phyloP scores from a whole-genome alignment of 2,888 invertebrate species.

The Lampropteryx suffumata region DNA sequence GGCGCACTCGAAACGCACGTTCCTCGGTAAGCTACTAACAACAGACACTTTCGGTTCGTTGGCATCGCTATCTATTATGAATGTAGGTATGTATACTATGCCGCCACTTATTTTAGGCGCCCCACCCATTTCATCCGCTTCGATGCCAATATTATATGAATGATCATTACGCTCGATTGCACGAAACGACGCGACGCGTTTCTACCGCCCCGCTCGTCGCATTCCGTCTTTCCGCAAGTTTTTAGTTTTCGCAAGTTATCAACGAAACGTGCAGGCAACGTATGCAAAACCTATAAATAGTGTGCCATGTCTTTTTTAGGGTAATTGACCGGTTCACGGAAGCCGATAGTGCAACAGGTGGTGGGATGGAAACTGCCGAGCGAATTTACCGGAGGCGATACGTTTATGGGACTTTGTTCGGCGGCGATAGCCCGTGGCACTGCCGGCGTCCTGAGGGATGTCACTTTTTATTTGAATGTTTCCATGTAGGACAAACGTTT shows the following conservation, averaged over 20 bases:
- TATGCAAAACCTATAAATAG: constrained; percentile 25
- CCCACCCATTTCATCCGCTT: constrained; percentile 11
- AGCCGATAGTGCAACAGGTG: constrained; percentile 42
- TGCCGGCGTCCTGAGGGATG: not conserved
- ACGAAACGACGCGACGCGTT: constrained; percentile 5
- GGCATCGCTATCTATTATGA: constrained; percentile 20
- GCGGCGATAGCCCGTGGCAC: constrained; percentile 3
- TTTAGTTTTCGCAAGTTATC: constrained; percentile 7
- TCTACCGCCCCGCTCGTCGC: constrained; percentile 9
- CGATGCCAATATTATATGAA: constrained; percentile 26
- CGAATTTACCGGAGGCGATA: constrained; percentile 15
- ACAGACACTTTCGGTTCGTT: constrained; percentile 19
- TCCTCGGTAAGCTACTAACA: constrained; percentile 7
- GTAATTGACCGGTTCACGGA: constrained; percentile 36
- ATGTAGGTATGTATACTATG: constrained; percentile 18
- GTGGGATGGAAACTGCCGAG: constrained; percentile 28
- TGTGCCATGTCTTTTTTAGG: constrained; percentile 28
- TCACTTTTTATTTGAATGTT: not conserved
- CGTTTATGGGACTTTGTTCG: constrained; percentile 9
- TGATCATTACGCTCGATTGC: constrained; percentile 26
- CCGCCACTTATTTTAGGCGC: constrained; percentile 24
- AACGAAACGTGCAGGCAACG: constrained; percentile 13
- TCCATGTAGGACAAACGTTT: constrained; percentile 7
- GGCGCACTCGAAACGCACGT: constrained; percentile 11
- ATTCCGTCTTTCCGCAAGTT: constrained; percentile 9